Evolutionary conservation across 2,113 vertebrate species (phyloP), one percentile per base, ranked within the genome.

Genomic region (Kobus ellipsiprymnus): DNA sequence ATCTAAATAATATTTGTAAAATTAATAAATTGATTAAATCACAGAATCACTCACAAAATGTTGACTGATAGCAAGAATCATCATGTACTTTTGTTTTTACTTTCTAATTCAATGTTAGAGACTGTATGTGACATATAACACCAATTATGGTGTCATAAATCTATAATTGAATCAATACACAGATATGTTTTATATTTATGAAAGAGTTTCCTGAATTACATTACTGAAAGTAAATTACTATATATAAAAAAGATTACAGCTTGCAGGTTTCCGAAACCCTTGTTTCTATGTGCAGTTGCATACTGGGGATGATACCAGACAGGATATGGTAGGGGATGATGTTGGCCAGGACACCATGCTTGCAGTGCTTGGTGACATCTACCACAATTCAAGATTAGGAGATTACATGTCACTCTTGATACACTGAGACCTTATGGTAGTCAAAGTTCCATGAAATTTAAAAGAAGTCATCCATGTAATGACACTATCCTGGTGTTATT

Each of bases 391-490:
- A 97, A 97, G 93, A 97, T 97, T 97, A 93, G 83, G 91, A 98
- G 83, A 97, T 98, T 98, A 95, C 83, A 91, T 98, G 96, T 98
- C 96, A 97, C 57, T 95, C 21, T 54, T 97, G 83, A 96, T 98
- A 94, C 96, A 92, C 84, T 82, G 95, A 96, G 93, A 97, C 96
- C 97, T 97, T 96, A 98, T 96, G 98, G 95, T 48, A 98, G 87
- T 91, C 97, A 97, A 98, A 98, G 95, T 97, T 98, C 97, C 98
- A 98, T 98, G 98, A 98, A 98, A 98, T 98, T 98, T 98, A 97
- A 98, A 98, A 96, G 94, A 98, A 98, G 91, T 95, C 98, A 98
- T 97, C 96, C 95, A 97, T 98, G 98, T 98, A 98, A 98, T 98
- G 95, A 97, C 89, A 97, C 90, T 82, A 95, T 60, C 62, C 64